Evolutionary conservation across 2,797 vertebrate genomes (phyloP), one percentile per base, ranked within the genome.

Genomic region (Brachyalestes nurse): DNA sequence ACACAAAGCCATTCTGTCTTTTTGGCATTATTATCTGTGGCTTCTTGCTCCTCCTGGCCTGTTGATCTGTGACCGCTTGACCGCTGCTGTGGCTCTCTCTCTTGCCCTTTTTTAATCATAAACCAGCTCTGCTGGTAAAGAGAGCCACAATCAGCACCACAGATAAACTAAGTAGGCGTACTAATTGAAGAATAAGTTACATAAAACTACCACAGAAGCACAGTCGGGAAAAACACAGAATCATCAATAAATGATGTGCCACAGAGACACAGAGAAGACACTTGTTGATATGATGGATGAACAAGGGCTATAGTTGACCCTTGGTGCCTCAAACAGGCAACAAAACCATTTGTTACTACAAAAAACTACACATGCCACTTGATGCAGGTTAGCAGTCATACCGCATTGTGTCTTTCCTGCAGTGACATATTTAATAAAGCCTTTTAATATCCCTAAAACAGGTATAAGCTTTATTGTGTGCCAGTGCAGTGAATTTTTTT

Each of bases 1-100:
- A 42, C 47, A 55, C 42, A 73, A 74, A 60, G 45, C 23, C 71
- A 80, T 51, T 51, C 72, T 60, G n/a, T n/a, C 72, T 42, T 45
- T 57, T 42, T 6, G 25, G 16, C 51, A 55, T 66, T 42, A 1
- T 66, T 66, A 19, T 5, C 19, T 17, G 62, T 66, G 64, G 38
- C 64, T 66, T 72, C 8, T 55, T 51, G 70, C 17, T 72, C 51
- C 38, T 57, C 40, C 19, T 38, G 25, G 17, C 21, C 17, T 72
- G 13, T 55, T 55, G 53, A 40, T 72, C 51, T 40, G 70, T 72
- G 49, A 38, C 28, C 8, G 4, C 13, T 47, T 72, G 49, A 38
- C 34, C 0, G 23, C 23, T 19, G 25, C 25, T 72, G 17, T 6
- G 38, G 10, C 6, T 73, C 49, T 72, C 25, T 72, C 71, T 19